phyloP scores from a whole-genome alignment of 53 echinoderm and acorn worm species.

The Zoroaster sp. region DNA sequence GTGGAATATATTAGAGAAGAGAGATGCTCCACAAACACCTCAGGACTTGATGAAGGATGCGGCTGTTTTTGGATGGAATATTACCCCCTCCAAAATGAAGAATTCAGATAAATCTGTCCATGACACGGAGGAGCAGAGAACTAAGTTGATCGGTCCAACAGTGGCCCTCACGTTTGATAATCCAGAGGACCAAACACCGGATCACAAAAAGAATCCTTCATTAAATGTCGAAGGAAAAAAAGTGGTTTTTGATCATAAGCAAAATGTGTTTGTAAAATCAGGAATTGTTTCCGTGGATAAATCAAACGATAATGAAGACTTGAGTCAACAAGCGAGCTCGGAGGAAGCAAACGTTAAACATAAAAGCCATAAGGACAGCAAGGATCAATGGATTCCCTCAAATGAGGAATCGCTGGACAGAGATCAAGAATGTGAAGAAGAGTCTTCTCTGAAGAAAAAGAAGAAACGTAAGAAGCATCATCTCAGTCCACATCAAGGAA shows the following conservation, averaged over 20 bases:
- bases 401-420: neutral
- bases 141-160: constrained; percentile 3
- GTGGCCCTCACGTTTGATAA: constrained; percentile 3
- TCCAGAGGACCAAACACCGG: neutral
- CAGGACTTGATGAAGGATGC: constrained; percentile 71
- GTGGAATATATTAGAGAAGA: constrained; percentile 87
- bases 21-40: constrained; percentile 53
- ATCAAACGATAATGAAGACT: neutral
- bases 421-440: neutral
- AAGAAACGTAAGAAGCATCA: constrained; percentile 22
- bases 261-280: neutral
- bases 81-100: constrained; percentile 43
- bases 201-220: neutral
- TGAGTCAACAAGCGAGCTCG: neutral
- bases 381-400: neutral
- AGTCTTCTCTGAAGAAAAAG: neutral
- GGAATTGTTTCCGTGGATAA: neutral
- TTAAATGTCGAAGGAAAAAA: neutral
- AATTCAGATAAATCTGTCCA: neutral
- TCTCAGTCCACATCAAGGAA: neutral
- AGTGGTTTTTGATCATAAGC: neutral
- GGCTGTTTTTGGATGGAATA: constrained; percentile 68
- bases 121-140: constrained; percentile 3
- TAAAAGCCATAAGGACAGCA: neutral
- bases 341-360: neutral